These are phyloP conservation scores for Copsychus sechellarum DNA, from an alignment of 2,113 vertebrate genomes.

Conservation along the genomic window DNA sequence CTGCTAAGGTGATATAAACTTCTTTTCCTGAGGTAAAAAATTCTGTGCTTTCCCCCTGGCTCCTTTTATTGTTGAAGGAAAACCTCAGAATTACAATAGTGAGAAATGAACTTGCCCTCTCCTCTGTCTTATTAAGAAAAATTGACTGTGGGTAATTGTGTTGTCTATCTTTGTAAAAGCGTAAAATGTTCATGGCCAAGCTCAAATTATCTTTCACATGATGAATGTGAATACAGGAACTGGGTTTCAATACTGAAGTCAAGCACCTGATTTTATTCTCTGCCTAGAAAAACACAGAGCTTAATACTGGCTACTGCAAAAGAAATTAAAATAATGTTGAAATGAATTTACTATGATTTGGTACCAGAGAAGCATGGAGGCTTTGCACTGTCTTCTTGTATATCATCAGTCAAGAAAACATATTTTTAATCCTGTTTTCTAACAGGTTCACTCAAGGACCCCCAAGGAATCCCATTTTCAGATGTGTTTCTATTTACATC, in stretches of 20 bases:
- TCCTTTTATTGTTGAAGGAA: neutral
- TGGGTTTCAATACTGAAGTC: neutral
- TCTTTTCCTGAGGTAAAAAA: neutral
- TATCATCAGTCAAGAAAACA: neutral
- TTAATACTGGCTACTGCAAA: neutral
- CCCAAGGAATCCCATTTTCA: neutral
- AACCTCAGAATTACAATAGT: neutral
- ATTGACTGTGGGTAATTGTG: neutral
- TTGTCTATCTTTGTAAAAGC: neutral
- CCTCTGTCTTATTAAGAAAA: neutral
- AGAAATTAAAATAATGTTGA: neutral
- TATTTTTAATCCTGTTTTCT: neutral
- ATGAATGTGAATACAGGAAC: neutral
- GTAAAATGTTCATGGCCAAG: neutral
- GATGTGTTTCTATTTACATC: neutral
- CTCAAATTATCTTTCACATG: conserved; percentile 1
- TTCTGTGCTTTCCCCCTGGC: neutral
- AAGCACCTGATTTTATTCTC: neutral
- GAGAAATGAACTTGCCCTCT: neutral
- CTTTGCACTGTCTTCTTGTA: neutral
- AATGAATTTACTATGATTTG: neutral
- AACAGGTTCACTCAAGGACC: neutral
- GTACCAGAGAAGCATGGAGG: neutral
- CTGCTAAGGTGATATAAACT: neutral
- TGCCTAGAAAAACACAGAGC: neutral